phyloP scores from a whole-genome alignment of 2,888 invertebrate genomes.

The Drepanosiphum platanoidis region DNA sequence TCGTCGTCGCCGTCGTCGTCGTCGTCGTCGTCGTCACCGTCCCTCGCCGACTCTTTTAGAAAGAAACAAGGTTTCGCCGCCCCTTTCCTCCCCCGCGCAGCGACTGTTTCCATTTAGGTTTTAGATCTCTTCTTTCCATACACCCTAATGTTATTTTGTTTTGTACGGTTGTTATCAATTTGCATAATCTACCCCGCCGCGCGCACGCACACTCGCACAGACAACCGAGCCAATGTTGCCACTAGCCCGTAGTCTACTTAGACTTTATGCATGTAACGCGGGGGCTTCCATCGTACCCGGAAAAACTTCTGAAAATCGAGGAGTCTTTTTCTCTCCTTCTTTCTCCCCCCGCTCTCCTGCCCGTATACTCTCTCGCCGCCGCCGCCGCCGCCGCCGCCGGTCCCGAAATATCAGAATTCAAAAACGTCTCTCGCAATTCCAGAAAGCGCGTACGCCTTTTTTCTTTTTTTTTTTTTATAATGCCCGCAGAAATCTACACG shows the following conservation, averaged over 20 bases:
- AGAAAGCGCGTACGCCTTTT: neutral
- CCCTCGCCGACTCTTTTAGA: constrained; percentile 51
- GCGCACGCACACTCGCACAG: neutral
- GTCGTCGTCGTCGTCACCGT: neutral
- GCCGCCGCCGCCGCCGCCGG: neutral
- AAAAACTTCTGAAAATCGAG: constrained; percentile 34
- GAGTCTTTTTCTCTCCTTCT: constrained; percentile 11
- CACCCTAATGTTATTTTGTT: constrained; percentile 62
- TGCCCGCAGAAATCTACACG: constrained; percentile 31
- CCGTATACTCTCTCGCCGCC: too few relatives aligned
- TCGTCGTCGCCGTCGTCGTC: too few relatives aligned
- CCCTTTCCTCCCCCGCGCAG: neutral
- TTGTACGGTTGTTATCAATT: constrained; percentile 62
- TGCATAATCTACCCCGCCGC: constrained; percentile 60
- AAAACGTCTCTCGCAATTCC: constrained; percentile 23
- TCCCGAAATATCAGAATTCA: constrained; percentile 54
- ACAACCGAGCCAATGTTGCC: constrained; percentile 44
- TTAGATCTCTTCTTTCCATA: constrained; percentile 61
- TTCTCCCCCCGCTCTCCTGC: too few relatives aligned
- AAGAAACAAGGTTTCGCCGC: constrained; percentile 61
- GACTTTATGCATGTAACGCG: constrained; percentile 53
- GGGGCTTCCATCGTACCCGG: constrained; percentile 1
- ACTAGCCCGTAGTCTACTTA: constrained; percentile 57
- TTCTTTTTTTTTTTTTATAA: neutral
- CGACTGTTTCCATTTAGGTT: constrained; percentile 61